These are phyloP conservation scores for Pandion haliaetus DNA, from an alignment of 2,113 vertebrate genomes.

Conservation along the genomic window DNA sequence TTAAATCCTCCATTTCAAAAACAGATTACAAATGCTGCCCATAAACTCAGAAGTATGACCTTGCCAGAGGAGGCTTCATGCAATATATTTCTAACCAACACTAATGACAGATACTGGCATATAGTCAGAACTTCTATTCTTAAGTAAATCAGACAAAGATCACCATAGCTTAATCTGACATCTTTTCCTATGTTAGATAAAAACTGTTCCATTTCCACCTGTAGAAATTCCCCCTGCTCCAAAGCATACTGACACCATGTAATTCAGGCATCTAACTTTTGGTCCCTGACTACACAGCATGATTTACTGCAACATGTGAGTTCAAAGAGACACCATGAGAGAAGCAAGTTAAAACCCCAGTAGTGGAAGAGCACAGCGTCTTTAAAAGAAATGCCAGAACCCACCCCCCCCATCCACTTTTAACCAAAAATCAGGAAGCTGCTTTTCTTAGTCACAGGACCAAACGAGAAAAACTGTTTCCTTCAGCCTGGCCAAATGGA, in stretches of 20 bases:
- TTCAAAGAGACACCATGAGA: neutral
- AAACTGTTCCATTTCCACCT: neutral
- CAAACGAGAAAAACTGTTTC: neutral
- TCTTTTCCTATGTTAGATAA: neutral
- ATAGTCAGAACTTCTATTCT: neutral
- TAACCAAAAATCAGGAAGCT: neutral
- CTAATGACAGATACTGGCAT: too few relatives aligned
- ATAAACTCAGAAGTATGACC: neutral
- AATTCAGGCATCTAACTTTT: neutral
- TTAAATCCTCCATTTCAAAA: neutral
- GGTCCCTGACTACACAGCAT: neutral
- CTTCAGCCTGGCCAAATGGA: neutral
- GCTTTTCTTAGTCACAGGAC: neutral
- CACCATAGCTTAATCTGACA: neutral
- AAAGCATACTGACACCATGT: neutral
- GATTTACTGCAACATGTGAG: neutral
- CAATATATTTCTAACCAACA: neutral
- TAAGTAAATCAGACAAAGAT: neutral
- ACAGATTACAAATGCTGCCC: neutral
- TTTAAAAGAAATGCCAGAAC: neutral
- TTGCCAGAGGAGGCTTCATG: neutral
- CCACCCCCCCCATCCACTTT: too few relatives aligned
- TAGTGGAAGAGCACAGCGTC: neutral
- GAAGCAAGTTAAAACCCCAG: neutral
- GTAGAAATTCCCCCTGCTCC: too few relatives aligned